Conservation (phyloP, 1,140 invertebrate species). For the Catajapyx aquilonaris region DNA sequence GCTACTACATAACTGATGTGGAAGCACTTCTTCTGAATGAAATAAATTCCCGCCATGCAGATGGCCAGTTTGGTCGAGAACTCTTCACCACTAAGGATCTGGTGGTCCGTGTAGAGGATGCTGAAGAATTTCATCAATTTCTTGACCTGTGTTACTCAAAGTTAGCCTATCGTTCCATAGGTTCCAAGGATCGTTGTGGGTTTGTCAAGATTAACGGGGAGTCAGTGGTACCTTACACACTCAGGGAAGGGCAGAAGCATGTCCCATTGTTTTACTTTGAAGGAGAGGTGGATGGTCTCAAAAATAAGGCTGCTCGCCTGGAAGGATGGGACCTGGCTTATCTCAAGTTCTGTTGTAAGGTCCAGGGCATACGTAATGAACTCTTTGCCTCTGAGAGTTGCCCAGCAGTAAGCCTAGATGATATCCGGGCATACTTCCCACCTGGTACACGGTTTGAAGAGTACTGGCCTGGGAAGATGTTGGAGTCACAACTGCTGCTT, state of each 20-base stretch:
- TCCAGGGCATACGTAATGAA: constrained; percentile 76
- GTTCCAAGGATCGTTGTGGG: constrained; percentile 57
- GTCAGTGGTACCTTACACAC: constrained; percentile 79
- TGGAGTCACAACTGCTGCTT: constrained; percentile 39
- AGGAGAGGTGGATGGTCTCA: constrained; percentile 73
- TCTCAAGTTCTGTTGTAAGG: constrained; percentile 83
- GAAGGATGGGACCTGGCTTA: constrained; percentile 81
- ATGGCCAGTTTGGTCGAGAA: constrained; percentile 68
- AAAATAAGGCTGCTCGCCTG: constrained; percentile 58
- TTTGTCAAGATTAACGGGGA: constrained; percentile 87
- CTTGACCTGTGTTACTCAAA: constrained; percentile 70
- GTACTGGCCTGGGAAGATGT: constrained; percentile 72
- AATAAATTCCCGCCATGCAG: constrained; percentile 82
- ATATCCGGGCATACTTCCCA: constrained; percentile 77
- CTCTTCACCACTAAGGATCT: constrained; percentile 76
- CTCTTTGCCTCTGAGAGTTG: constrained; percentile 72
- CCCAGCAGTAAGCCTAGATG: constrained; percentile 65
- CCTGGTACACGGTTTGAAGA: constrained; percentile 71
- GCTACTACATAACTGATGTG: constrained; percentile 78
- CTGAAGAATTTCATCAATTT: constrained; percentile 76
- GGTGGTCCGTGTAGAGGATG: constrained; percentile 66
- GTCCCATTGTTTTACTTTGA: constrained; percentile 89
- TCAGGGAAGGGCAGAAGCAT: constrained; percentile 58
- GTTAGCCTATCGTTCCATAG: constrained; percentile 28
- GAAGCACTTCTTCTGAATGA: constrained; percentile 80